These are phyloP conservation scores for Eulemur mongoz DNA, from an alignment of 2,797 vertebrate genomes.

Conservation along the genomic window DNA sequence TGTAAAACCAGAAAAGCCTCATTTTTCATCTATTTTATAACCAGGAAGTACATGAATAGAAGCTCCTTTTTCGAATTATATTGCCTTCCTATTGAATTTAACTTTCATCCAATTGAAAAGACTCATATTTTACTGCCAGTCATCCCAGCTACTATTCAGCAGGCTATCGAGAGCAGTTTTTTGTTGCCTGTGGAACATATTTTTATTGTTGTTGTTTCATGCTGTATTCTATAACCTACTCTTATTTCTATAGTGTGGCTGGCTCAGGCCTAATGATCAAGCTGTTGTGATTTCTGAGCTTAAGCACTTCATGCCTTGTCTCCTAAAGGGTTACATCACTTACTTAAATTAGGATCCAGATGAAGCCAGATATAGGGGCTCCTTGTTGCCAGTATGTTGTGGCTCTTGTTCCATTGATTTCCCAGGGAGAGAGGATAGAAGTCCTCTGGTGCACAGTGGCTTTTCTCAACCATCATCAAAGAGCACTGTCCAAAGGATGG, in stretches of 20 bases:
- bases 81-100: conserved; percentile 81
- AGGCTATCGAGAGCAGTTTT: conserved; percentile 58
- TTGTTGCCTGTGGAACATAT: conserved; percentile 50
- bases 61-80: conserved; percentile 78
- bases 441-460: neutral
- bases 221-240: conserved; percentile 63
- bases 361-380: neutral
- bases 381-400: neutral
- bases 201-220: conserved; percentile 59
- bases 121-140: conserved; percentile 77
- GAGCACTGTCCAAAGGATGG: neutral
- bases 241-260: conserved; percentile 63
- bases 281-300: conserved; percentile 71
- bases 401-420: neutral
- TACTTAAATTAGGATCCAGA: neutral
- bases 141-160: conserved; percentile 78
- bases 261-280: conserved; percentile 65
- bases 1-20: conserved; percentile 70
- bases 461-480: neutral
- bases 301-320: conserved; percentile 47
- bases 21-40: conserved; percentile 77
- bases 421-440: neutral
- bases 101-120: conserved; percentile 81
- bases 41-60: conserved; percentile 76
- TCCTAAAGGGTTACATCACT: neutral